These are phyloP conservation scores for Cyprinodon variegatus DNA, from an alignment of 2,113 vertebrate species.

Conservation along the genomic window DNA sequence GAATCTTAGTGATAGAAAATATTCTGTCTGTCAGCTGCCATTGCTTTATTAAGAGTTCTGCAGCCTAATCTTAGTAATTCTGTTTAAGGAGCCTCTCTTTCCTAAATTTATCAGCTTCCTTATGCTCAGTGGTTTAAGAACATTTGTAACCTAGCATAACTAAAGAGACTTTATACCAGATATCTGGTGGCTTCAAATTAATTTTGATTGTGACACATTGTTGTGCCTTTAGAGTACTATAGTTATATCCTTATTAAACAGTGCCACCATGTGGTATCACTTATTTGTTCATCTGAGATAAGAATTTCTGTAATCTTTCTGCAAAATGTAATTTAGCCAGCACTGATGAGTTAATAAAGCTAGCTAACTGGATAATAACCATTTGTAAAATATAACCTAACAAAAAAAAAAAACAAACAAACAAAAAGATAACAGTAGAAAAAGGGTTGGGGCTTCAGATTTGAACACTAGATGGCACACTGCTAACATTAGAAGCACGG, in stretches of 20 bases:
- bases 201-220: no score
- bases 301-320: neutral
- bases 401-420: neutral
- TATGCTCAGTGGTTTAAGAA: neutral
- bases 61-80: neutral
- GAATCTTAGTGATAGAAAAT: neutral
- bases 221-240: neutral
- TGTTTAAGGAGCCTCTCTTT: neutral
- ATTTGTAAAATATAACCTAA: neutral
- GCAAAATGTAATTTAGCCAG: neutral
- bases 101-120: neutral
- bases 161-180: neutral
- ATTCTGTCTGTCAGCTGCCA: neutral
- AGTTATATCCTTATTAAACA: slow-evolving; percentile 30
- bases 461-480: slow-evolving; percentile 56
- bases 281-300: neutral
- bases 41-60: neutral
- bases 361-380: neutral
- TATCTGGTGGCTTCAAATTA: neutral
- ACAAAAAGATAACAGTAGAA: neutral
- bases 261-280: slow-evolving; percentile 57
- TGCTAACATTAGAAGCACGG: slow-evolving; percentile 17
- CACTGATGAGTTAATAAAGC: neutral
- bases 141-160: neutral
- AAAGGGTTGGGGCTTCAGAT: neutral